A percentile compares a stretch with the other conserved stretches of the same genome.
Evolutionary conservation across 2,888 invertebrate species (phyloP).

Genomic region (Papilio protenor): DNA sequence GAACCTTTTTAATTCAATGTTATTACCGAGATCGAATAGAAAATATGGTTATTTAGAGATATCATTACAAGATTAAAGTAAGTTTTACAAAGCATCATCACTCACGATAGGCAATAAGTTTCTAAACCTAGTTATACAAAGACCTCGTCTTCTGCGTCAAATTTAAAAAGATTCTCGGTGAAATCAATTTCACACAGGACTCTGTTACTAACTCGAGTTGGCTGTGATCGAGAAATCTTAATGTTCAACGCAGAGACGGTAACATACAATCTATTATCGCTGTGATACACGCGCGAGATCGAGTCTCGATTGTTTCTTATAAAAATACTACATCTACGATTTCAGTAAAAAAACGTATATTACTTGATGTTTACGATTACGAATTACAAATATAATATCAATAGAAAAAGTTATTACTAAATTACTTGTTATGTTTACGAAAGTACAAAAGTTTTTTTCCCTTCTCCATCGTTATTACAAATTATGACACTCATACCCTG

Average conservation of each 20-base stretch:
- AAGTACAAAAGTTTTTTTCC: constrained; percentile 77
- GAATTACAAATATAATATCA: constrained; percentile 70
- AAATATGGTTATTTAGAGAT: not conserved
- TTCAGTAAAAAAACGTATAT: constrained; percentile 81
- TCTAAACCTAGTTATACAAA: constrained; percentile 68
- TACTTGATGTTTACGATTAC: constrained; percentile 75
- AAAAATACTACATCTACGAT: constrained; percentile 81
- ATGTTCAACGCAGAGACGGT: constrained; percentile 63
- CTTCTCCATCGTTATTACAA: constrained; percentile 67
- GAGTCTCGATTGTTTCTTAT: constrained; percentile 69
- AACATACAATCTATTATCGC: constrained; percentile 80
- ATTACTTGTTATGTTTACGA: constrained; percentile 78
- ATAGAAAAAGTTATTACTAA: constrained; percentile 79
- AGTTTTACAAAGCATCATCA: constrained; percentile 71
- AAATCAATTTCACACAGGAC: constrained; percentile 45
- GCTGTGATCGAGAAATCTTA: constrained; percentile 60
- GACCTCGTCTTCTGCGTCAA: constrained; percentile 60
- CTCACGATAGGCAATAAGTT: constrained; percentile 68
- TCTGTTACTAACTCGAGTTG: constrained; percentile 30
- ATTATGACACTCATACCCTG: constrained; percentile 85
- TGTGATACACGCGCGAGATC: constrained; percentile 81
- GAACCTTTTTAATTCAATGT: constrained; percentile 12
- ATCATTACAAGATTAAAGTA: constrained; percentile 48
- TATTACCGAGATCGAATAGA: not conserved
- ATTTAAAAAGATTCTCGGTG: constrained; percentile 62